Percentiles rank a stretch among this genome's conserved stretches.
These are phyloP conservation scores for Bugula neritina DNA, from an alignment of 2,888 invertebrate species.

Conservation along the genomic window DNA sequence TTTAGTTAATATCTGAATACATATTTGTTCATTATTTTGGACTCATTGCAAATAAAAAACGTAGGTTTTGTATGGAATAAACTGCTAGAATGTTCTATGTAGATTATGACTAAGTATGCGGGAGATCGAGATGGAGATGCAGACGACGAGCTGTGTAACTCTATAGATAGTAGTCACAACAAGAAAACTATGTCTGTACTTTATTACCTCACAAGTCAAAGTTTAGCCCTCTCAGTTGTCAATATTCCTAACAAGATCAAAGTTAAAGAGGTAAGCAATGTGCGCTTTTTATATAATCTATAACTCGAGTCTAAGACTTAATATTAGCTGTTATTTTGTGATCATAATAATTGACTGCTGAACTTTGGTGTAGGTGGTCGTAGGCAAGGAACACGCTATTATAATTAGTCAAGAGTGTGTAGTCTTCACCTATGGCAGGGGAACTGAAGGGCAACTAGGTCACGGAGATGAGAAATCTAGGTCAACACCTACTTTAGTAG, in stretches of 20 bases:
- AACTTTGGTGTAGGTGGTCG: no score
- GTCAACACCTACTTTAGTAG: slow-evolving; percentile 60
- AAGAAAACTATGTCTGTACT: slow-evolving; percentile 43
- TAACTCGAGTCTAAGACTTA: no score
- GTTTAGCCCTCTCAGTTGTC: slow-evolving; percentile 41
- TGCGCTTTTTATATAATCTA: not conserved
- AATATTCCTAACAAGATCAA: slow-evolving; percentile 46
- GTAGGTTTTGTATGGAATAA: no score
- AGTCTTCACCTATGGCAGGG: slow-evolving; percentile 68
- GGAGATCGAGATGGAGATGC: slow-evolving; percentile 9
- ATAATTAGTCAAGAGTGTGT: slow-evolving; percentile 58
- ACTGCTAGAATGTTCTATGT: no score
- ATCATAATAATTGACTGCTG: no score
- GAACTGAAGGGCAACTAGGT: slow-evolving; percentile 64
- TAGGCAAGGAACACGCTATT: slow-evolving; percentile 52
- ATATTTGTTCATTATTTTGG: no score
- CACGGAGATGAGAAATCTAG: slow-evolving; percentile 53
- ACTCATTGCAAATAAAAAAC: no score
- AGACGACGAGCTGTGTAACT: slow-evolving; percentile 20
- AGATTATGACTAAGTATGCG: slow-evolving; percentile 10
- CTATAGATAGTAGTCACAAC: slow-evolving; percentile 10
- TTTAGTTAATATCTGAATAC: no score
- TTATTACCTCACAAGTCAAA: slow-evolving; percentile 47
- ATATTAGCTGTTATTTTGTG: no score
- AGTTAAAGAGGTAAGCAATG: slow-evolving; percentile 53